Evolutionary conservation across 1,140 invertebrate species (phyloP).

Genomic region (Pogonognathellus flavescens): DNA sequence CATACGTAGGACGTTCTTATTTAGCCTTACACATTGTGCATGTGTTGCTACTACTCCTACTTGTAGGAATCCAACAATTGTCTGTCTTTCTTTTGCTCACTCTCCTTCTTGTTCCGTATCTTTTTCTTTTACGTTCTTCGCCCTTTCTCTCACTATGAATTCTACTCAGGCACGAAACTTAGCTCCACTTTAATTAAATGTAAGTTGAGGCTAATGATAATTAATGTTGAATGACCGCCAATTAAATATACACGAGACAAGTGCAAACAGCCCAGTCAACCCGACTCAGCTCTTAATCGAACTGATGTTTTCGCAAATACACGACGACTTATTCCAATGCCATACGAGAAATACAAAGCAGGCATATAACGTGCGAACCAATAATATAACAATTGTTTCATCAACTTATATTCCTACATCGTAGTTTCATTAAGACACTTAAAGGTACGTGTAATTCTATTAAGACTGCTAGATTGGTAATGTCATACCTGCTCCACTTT

Average conservation of each 20-base stretch:
- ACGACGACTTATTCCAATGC: not conserved
- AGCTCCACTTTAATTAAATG: slow-evolving; percentile 31
- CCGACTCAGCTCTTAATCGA: not conserved
- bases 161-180: slow-evolving; percentile 38
- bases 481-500: not conserved
- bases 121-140: not conserved
- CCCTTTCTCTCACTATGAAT: not conserved
- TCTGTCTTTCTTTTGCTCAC: not conserved
- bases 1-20: slow-evolving; percentile 19
- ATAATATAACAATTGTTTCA: too few species aligned
- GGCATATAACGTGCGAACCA: too few species aligned
- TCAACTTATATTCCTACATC: too few species aligned
- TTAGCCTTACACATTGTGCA: not conserved
- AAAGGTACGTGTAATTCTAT: too few species aligned
- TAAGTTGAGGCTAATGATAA: slow-evolving; percentile 50
- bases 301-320: not conserved
- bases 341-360: not conserved
- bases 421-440: too few species aligned
- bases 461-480: too few species aligned
- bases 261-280: slow-evolving; percentile 27
- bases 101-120: not conserved
- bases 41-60: not conserved
- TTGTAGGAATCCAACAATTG: slow-evolving; percentile 44
- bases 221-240: slow-evolving; percentile 47
- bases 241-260: slow-evolving; percentile 41